A percentile compares a stretch with the other conserved stretches of the same genome.
Evolutionary conservation across 2,113 vertebrate genomes (phyloP).

Genomic region (Leucosticte australis): DNA sequence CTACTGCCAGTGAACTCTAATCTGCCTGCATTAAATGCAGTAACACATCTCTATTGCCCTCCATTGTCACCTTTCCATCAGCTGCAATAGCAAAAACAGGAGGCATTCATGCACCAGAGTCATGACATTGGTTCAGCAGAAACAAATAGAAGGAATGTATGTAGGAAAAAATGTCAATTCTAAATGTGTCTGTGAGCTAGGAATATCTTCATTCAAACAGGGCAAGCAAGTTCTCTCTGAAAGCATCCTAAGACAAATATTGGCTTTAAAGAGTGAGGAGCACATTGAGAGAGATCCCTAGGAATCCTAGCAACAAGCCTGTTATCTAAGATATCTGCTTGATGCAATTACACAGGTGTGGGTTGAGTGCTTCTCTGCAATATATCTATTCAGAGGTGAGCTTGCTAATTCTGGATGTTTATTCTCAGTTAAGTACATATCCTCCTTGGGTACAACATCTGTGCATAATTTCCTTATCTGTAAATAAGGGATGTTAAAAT

Average conservation of each 20-base stretch:
- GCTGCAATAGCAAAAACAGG: neutral
- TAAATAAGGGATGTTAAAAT: neutral
- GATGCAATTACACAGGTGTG: neutral
- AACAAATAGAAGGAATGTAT: neutral
- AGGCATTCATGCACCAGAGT: neutral
- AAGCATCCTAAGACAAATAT: neutral
- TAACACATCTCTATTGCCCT: neutral
- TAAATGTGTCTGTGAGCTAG: neutral
- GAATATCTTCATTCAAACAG: neutral
- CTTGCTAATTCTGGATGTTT: constrained; percentile 10
- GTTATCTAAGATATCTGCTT: neutral
- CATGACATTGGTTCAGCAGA: neutral
- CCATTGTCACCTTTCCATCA: neutral
- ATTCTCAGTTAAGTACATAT: neutral
- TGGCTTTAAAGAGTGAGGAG: neutral
- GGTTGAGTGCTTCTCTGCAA: neutral
- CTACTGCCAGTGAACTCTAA: neutral
- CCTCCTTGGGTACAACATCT: neutral
- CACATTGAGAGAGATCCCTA: neutral
- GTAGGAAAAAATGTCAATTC: neutral
- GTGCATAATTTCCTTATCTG: neutral
- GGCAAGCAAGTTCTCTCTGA: neutral
- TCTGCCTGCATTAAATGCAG: neutral
- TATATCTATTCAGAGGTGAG: neutral
- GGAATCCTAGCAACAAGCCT: constrained; percentile 16